Evolutionary conservation across 1,140 invertebrate genomes (phyloP).

Genomic region (Lineus longissimus): DNA sequence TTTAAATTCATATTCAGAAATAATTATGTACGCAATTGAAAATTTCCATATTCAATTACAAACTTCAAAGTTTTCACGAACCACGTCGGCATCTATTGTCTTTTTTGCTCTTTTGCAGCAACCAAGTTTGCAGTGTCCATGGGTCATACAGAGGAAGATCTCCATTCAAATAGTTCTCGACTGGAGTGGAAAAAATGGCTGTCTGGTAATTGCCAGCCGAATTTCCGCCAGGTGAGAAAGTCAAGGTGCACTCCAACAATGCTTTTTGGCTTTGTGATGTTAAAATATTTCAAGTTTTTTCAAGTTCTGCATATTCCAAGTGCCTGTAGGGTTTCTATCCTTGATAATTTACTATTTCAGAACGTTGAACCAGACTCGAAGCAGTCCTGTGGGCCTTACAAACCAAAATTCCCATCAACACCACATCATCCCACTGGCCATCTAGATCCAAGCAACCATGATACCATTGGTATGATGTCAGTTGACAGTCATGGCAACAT

Average conservation of each 20-base stretch:
- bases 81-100: too few relatives aligned
- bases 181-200: constrained; percentile 76
- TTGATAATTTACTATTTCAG: constrained; percentile 58
- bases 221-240: constrained; percentile 76
- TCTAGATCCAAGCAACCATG: constrained; percentile 72
- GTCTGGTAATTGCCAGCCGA: constrained; percentile 84
- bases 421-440: too few relatives aligned
- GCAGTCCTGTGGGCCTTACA: constrained; percentile 84
- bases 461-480: constrained; percentile 95
- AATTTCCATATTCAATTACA: neutral
- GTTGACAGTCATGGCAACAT: constrained; percentile 77
- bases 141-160: constrained; percentile 78
- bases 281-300: too few relatives aligned
- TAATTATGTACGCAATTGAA: neutral
- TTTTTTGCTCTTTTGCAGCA: too few relatives aligned
- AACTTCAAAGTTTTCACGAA: neutral
- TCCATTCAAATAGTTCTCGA: constrained; percentile 71
- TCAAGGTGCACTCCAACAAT: neutral
- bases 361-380: constrained; percentile 84
- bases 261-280: too few relatives aligned
- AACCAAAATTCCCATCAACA: too few relatives aligned
- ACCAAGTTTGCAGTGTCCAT: constrained; percentile 84
- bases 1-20: neutral
- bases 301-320: too few relatives aligned
- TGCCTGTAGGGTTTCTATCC: too few relatives aligned